Base-by-base conservation (phyloP, 2,113 vertebrate species). In the Mungos mungo region DNA sequence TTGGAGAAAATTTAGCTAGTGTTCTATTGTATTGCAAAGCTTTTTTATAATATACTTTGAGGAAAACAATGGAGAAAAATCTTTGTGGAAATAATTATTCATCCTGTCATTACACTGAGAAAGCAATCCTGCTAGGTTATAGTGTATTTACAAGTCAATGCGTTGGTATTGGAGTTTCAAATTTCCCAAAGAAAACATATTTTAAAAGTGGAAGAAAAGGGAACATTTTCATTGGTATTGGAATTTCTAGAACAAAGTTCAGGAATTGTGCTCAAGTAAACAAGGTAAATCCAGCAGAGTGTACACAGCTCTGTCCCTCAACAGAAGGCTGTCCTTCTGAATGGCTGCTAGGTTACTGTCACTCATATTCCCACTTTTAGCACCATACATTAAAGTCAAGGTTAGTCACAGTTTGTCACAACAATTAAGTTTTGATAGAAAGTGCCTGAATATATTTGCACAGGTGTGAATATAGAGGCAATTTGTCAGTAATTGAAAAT, bases 101-200 rank as follows among this genome's bases (percentile, higher is more conserved):
- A 74, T 83, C 87, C 25, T 47, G 35, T 76, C 74, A 52, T 90
- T 90, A 74, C 18, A 81, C 0, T 5, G 14, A 90, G 38, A 16
- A 96, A 84, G 35, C 15, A 50, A 41, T 89, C 27, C 45, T 85
- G 2, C 41, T 90, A 82, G 65, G 35, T 94, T 83, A 82, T 3
- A 38, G n/a, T 12, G 10, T 87, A 81, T 80, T 92, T 92, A 96
- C 35, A 96, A 86, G 81, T 93, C 93, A 96, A 21, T 95, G 60
- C 60, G 38, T 95, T 52, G 33, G 50, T 33, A 25, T 4, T 35
- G 11, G 31, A 27, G 21, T 79, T 82, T 94, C 84, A 71, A 29
- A 52, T 50, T 95, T 97, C 88, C 72, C 71, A 93, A 81, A 88
- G 95, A 97, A 93, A 96, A 85, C 66, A 91, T 54, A 85, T 19